Percentiles rank a stretch among this genome's conserved stretches.
Evolutionary conservation across 1,140 invertebrate genomes (phyloP).

Genomic region (Drosophila repleta): DNA sequence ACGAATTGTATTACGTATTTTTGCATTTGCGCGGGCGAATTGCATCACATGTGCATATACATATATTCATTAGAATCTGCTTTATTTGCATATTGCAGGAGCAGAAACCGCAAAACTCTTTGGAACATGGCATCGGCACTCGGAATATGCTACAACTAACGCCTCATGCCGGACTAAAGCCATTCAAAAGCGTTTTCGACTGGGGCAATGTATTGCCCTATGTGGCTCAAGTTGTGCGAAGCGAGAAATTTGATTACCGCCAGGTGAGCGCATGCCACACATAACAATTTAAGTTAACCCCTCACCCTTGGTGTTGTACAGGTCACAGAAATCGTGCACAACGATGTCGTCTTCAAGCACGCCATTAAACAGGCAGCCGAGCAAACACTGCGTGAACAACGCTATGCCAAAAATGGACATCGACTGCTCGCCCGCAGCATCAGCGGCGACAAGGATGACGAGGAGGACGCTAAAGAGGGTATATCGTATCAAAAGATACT

Average conservation of each 20-base stretch:
- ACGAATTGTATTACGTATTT: constrained; percentile 4
- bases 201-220: constrained; percentile 80
- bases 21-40: constrained; percentile 31
- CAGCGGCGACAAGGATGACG: constrained; percentile 77
- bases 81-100: constrained; percentile 53
- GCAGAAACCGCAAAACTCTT: constrained; percentile 58
- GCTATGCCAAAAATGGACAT: constrained; percentile 70
- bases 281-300: constrained; percentile 33
- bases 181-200: constrained; percentile 66
- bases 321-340: constrained; percentile 86
- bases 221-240: constrained; percentile 83
- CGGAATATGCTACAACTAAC: constrained; percentile 78
- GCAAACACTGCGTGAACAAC: constrained; percentile 83
- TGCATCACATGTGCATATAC: constrained; percentile 53
- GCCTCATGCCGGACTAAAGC: constrained; percentile 68
- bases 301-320: constrained; percentile 12
- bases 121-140: constrained; percentile 76
- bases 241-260: constrained; percentile 75
- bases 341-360: constrained; percentile 88
- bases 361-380: constrained; percentile 88
- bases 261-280: constrained; percentile 54
- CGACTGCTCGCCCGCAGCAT: constrained; percentile 67
- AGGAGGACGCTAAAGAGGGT: constrained; percentile 72
- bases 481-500: constrained; percentile 85
- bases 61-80: constrained; percentile 13